phyloP scores from a whole-genome alignment of 1,140 invertebrate genomes.

The Dysdera silvatica region DNA sequence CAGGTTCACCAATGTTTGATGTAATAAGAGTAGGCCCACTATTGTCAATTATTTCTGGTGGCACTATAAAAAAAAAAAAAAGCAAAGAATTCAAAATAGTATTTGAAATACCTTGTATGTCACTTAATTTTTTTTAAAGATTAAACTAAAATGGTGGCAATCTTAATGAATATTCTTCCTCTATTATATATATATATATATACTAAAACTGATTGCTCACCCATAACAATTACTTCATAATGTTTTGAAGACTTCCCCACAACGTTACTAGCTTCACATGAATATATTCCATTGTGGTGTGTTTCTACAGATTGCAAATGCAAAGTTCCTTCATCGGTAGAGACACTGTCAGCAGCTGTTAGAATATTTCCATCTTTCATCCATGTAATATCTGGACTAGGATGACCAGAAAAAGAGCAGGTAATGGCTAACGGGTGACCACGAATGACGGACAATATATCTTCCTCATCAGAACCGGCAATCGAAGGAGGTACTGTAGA shows the following conservation, averaged over 20 bases:
- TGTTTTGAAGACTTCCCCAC: constrained; percentile 16
- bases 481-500: constrained; percentile 36
- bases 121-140: no score
- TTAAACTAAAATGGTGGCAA: not conserved
- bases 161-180: not conserved
- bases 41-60: constrained; percentile 8
- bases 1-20: not conserved
- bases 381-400: constrained; percentile 48
- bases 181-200: not conserved
- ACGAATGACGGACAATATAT: constrained; percentile 41
- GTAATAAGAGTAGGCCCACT: constrained; percentile 8
- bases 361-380: constrained; percentile 13
- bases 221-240: constrained; percentile 7
- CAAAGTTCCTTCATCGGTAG: not conserved
- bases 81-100: not conserved
- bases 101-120: no score
- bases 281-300: constrained; percentile 21
- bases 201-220: constrained; percentile 2
- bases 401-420: constrained; percentile 47
- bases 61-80: constrained; percentile 7
- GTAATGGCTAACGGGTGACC: constrained; percentile 43
- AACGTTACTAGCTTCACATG: constrained; percentile 29
- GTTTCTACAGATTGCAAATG: constrained; percentile 6
- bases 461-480: constrained; percentile 28
- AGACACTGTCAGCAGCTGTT: not conserved